phyloP scores from a whole-genome alignment of 2,797 vertebrate species.

The Oryzias dopingdopingensis region DNA sequence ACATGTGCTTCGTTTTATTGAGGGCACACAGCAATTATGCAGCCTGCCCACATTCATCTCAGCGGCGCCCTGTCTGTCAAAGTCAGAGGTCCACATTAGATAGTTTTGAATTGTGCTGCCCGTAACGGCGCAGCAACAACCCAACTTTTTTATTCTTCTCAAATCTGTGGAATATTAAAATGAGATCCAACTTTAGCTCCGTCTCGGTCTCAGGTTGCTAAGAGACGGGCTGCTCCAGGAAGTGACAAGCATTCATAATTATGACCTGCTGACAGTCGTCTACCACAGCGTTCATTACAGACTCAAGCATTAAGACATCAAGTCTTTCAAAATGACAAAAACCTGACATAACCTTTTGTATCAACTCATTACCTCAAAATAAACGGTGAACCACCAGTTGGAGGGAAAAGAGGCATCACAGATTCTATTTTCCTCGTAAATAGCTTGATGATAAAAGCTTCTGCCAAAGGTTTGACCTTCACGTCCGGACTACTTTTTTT shows the following conservation, averaged over 20 bases:
- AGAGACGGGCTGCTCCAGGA: constrained; percentile 65
- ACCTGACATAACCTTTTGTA: constrained; percentile 34
- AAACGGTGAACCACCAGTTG: constrained; percentile 34
- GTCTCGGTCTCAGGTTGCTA: constrained; percentile 61
- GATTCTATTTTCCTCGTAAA: too few species aligned
- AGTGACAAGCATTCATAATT: constrained; percentile 66
- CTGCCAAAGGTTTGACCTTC: too few species aligned
- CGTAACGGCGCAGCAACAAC: not conserved
- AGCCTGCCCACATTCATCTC: constrained; percentile 41
- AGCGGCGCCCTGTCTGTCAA: constrained; percentile 15
- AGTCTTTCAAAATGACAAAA: constrained; percentile 40
- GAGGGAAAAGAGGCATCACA: constrained; percentile 5
- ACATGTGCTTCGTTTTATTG: constrained; percentile 58
- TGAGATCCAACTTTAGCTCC: constrained; percentile 49
- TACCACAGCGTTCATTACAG: constrained; percentile 62
- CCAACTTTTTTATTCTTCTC: constrained; percentile 9
- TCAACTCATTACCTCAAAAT: constrained; percentile 47
- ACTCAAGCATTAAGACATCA: constrained; percentile 61
- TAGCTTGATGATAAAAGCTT: too few species aligned
- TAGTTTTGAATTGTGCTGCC: not conserved
- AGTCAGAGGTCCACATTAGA: not conserved
- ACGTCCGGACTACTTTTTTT: too few species aligned
- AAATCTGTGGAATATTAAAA: constrained; percentile 48
- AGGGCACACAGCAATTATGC: constrained; percentile 46
- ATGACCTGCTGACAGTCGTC: constrained; percentile 58